Percentiles rank a stretch among this genome's conserved stretches.
Conservation (phyloP, 2,888 invertebrate species). For the Lomographa bimaculata region DNA sequence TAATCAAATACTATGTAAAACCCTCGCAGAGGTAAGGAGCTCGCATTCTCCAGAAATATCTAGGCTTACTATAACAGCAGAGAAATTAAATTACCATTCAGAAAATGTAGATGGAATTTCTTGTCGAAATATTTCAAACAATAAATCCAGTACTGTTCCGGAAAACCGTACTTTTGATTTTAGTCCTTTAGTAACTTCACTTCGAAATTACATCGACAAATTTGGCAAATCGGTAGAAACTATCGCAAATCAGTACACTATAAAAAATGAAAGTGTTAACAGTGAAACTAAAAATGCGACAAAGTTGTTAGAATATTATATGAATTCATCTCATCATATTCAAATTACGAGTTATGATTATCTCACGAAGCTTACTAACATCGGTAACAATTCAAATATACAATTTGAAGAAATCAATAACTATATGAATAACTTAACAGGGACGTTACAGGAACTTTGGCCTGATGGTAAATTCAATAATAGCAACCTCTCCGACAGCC, state of each 20-base stretch:
- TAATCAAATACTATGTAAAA: slow-evolving; percentile 33
- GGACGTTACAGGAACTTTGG: not conserved
- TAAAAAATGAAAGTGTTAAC: slow-evolving; percentile 10
- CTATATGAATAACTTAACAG: slow-evolving; percentile 9
- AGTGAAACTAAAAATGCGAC: slow-evolving; percentile 8
- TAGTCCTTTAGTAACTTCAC: slow-evolving; percentile 18
- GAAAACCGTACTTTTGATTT: slow-evolving; percentile 20
- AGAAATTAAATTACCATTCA: slow-evolving; percentile 20
- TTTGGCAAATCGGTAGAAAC: slow-evolving; percentile 17
- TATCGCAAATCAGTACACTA: slow-evolving; percentile 15
- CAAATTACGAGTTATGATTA: slow-evolving; percentile 9
- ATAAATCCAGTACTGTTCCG: slow-evolving; percentile 1
- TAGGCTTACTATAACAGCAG: slow-evolving; percentile 17
- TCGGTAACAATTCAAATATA: slow-evolving; percentile 18
- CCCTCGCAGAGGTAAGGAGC: slow-evolving; percentile 27
- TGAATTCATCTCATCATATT: slow-evolving; percentile 18
- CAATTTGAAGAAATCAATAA: slow-evolving; percentile 14
- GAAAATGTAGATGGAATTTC: slow-evolving; percentile 34
- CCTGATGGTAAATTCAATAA: no score
- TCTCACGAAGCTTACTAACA: slow-evolving; percentile 12
- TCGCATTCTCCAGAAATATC: slow-evolving; percentile 20
- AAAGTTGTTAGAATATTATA: slow-evolving; percentile 13
- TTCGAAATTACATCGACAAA: slow-evolving; percentile 22
- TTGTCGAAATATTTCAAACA: slow-evolving; percentile 27
- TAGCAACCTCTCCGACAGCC: slow-evolving; percentile 1